Percentiles rank a stretch among this genome's conserved stretches.
phyloP scores from a whole-genome alignment of 2,113 vertebrate genomes.

The Rattus norvegicus region DNA sequence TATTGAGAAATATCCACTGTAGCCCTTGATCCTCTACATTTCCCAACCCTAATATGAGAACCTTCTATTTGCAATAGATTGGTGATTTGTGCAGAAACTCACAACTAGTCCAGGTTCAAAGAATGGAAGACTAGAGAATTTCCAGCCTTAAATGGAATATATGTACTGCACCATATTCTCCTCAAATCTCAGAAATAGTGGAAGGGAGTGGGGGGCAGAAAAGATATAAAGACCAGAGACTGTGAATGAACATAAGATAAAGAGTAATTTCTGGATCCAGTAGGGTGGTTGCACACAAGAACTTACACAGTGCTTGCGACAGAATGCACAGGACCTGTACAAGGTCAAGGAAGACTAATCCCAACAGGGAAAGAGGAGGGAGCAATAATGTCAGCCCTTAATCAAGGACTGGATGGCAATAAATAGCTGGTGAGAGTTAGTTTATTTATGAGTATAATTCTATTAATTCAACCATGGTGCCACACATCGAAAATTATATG shows the following conservation, averaged over 20 bases:
- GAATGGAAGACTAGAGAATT: not conserved
- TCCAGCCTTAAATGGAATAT: not conserved
- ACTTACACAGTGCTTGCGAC: not conserved
- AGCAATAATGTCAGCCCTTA: fast-evolving
- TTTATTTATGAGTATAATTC: not conserved
- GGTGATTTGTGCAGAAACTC: not conserved
- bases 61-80: not conserved
- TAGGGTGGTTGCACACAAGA: not conserved
- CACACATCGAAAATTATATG: not conserved
- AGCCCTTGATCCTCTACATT: not conserved
- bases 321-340: not conserved
- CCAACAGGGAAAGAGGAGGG: not conserved
- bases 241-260: too few species aligned
- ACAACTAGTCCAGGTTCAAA: not conserved
- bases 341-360: not conserved
- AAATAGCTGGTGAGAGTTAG: not conserved
- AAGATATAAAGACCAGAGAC: not conserved
- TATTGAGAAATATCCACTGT: too few species aligned
- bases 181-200: not conserved
- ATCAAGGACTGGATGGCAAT: not conserved
- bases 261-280: not conserved
- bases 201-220: too few species aligned
- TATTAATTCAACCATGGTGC: not conserved
- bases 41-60: not conserved
- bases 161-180: not conserved